Evolutionary conservation across 2,113 vertebrate genomes (phyloP), one percentile per base, ranked within the genome.

Genomic region (Dryoscopus gambensis): DNA sequence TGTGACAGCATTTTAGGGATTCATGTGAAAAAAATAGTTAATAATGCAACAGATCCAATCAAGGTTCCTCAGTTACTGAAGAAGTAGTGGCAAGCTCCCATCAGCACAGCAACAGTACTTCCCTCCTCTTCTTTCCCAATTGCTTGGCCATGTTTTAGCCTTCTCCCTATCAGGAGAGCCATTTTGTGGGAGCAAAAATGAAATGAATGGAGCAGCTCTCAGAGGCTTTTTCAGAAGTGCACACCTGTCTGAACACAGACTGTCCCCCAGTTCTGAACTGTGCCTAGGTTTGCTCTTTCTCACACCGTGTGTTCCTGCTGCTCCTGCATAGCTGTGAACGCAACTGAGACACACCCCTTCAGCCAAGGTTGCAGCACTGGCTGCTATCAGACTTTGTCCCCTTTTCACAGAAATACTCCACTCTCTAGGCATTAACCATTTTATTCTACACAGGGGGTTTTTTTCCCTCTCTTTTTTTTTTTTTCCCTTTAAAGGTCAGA

Each of bases 281-380:
- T 0, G 5, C 3, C 39, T 22, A 52, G 25, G 11, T 52, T 90
- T 59, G 53, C 28, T 44, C 63, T 52, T 23, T 49, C 62, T 39
- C 7, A 44, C 0, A 4, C 14, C 0, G 2, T 4, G 44, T 3
- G 4, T 8, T 78, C 25, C 23, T 4, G 33, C 31, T 67, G 77
- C 56, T 65, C 64, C n/a, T 40, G 69, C 20, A 8, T 8, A 4
- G 12, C 40, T 77, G 10, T 10, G 13, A 73, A 62, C 0, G 0
- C 5, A 53, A 5, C 46, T 35, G 53, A 13, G 63, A 84, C 5
- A 2, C 11, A 16, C 19, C 39, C 24, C 35, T 55, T 74, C 47
- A 77, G 55, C 37, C 56, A 84, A 50, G 64, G 60, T 1, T 53
- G 70, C 35, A 63, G 52, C 65, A 60, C 3, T 24, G 62, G 46